A percentile compares a stretch with the other conserved stretches of the same genome.
Conservation (phyloP, 1,140 invertebrate genomes). For the Chironomus tepperi region DNA sequence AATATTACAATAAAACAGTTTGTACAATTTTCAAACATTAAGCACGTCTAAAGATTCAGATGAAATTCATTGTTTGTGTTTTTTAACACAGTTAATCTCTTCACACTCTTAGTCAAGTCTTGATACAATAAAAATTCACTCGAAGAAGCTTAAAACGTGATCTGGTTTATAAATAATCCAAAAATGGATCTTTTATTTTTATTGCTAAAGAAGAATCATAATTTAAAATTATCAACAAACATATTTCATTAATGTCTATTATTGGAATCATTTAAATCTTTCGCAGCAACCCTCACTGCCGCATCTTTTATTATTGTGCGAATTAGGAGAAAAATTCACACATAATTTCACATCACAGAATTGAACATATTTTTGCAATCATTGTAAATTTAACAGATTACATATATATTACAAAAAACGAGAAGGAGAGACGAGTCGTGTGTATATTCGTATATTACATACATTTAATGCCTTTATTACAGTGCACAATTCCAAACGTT, state of each 20-base stretch:
- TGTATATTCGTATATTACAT: background rate
- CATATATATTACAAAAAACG: background rate
- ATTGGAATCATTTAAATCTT: background rate
- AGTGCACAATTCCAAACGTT: background rate
- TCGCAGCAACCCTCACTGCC: background rate
- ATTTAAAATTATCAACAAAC: background rate
- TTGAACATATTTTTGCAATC: conserved; percentile 22
- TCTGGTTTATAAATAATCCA: background rate
- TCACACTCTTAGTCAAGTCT: background rate
- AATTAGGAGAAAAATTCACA: background rate
- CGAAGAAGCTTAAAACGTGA: background rate
- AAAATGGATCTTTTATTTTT: background rate
- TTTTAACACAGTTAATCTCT: conserved; percentile 19
- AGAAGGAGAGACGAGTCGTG: background rate
- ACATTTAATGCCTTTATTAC: conserved; percentile 7
- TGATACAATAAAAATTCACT: background rate
- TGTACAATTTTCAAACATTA: background rate
- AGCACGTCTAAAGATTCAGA: background rate
- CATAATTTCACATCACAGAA: background rate
- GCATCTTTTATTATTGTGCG: background rate
- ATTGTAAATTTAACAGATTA: conserved; percentile 23
- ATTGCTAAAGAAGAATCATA: background rate
- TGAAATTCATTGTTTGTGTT: background rate
- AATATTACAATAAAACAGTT: background rate
- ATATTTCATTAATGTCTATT: too few relatives aligned